Conservation (phyloP, 30 jellyfish, hydroid and myxozoan genomes). For the Turritopsis dohrnii region DNA sequence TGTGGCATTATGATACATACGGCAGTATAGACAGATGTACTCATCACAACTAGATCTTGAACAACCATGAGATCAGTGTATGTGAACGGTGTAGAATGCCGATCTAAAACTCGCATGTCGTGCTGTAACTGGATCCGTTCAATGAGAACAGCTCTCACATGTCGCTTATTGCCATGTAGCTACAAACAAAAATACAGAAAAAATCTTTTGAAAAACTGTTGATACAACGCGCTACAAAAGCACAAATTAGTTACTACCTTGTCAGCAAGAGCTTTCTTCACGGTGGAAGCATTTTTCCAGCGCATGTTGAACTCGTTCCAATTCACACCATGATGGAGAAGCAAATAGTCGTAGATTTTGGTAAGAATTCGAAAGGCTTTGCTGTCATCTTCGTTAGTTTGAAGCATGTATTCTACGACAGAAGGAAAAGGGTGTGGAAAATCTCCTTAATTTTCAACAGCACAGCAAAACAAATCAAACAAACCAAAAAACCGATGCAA, state of each 20-base stretch:
- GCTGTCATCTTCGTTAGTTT: constrained; percentile 74
- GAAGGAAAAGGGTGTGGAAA: no score
- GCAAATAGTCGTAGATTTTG: constrained; percentile 57
- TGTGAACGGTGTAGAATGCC: constrained; percentile 67
- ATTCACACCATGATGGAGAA: constrained; percentile 64
- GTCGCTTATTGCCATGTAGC: constrained; percentile 73
- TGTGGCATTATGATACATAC: constrained; percentile 23
- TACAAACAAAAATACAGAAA: constrained; percentile 1
- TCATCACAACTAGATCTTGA: constrained; percentile 58
- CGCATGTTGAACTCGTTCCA: constrained; percentile 70
- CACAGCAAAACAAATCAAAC: constrained; percentile 18
- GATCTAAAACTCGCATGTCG: constrained; percentile 81
- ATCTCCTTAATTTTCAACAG: no score
- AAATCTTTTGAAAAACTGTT: neutral
- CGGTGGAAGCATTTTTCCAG: constrained; percentile 64
- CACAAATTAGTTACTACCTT: constrained; percentile 29
- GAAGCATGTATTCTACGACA: constrained; percentile 58
- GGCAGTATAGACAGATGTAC: constrained; percentile 86
- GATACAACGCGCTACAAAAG: neutral
- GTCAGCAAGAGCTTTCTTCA: constrained; percentile 67
- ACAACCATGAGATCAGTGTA: constrained; percentile 49
- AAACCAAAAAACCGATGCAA: constrained; percentile 59
- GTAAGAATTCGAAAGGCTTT: constrained; percentile 64
- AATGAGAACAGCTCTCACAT: constrained; percentile 62
- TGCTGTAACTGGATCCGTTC: constrained; percentile 89